These are phyloP conservation scores for Manduca sexta DNA, from an alignment of 1,140 invertebrate genomes.

Conservation along the genomic window DNA sequence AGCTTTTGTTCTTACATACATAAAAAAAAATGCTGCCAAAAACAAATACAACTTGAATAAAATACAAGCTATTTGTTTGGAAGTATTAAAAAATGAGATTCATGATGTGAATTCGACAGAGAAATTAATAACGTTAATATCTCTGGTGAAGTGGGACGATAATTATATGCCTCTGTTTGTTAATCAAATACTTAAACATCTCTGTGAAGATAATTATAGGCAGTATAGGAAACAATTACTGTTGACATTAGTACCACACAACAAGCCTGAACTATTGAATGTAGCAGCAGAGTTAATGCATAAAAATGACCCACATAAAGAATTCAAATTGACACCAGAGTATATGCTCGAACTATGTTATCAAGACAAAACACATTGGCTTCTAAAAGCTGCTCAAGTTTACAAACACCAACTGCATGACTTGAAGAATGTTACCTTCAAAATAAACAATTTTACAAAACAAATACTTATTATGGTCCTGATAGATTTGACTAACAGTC, in stretches of 20 bases:
- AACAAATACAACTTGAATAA: constrained; percentile 30
- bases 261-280: constrained; percentile 43
- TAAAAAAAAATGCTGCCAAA: constrained; percentile 29
- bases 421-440: constrained; percentile 62
- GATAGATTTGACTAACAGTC: constrained; percentile 63
- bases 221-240: constrained; percentile 61
- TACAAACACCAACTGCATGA: constrained; percentile 60
- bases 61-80: constrained; percentile 46
- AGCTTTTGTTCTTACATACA: constrained; percentile 35
- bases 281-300: constrained; percentile 45
- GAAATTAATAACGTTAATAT: constrained; percentile 47
- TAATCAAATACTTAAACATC: constrained; percentile 40
- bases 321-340: constrained; percentile 60
- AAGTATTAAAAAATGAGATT: constrained; percentile 46
- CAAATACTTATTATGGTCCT: constrained; percentile 67
- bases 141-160: constrained; percentile 47
- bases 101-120: constrained; percentile 38
- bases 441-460: constrained; percentile 66
- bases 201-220: constrained; percentile 43
- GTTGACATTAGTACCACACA: constrained; percentile 48
- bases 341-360: constrained; percentile 69
- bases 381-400: constrained; percentile 61
- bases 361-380: constrained; percentile 64
- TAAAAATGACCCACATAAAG: constrained; percentile 50
- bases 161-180: constrained; percentile 36